These are phyloP conservation scores for Drosophila bipectinata DNA, from an alignment of 1,140 invertebrate species.

Conservation along the genomic window DNA sequence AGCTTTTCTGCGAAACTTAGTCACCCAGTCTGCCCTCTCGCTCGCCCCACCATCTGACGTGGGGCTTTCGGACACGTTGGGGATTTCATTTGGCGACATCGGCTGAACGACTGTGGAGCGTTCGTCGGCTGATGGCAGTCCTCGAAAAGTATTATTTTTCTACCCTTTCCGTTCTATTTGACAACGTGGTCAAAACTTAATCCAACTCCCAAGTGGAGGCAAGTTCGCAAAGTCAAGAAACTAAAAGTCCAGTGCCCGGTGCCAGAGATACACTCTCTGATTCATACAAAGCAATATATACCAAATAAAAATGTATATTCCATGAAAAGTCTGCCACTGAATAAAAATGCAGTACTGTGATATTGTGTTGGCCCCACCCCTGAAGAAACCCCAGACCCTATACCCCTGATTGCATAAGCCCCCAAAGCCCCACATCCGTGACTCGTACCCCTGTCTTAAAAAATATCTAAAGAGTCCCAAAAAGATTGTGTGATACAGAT, in stretches of 20 bases:
- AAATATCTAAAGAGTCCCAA: too few relatives aligned
- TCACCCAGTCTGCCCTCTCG: background rate
- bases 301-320: constrained; percentile 5
- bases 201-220: background rate
- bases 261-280: constrained; percentile 25
- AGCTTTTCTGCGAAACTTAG: constrained; percentile 16
- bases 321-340: constrained; percentile 8
- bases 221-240: constrained; percentile 1
- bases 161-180: constrained; percentile 27
- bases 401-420: constrained; percentile 6
- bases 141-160: background rate
- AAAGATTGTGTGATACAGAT: constrained; percentile 17
- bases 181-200: constrained; percentile 37
- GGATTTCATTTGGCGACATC: constrained; percentile 51
- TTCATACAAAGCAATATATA: background rate
- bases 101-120: constrained; percentile 38
- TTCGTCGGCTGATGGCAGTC: constrained; percentile 12
- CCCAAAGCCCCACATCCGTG: background rate
- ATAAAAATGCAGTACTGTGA: constrained; percentile 23
- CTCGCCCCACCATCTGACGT: constrained; percentile 10
- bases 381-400: background rate
- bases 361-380: constrained; percentile 17
- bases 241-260: constrained; percentile 53
- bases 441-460: background rate
- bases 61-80: constrained; percentile 7